Conservation (phyloP, 2,888 invertebrate genomes). For the Cotesia congregata region DNA sequence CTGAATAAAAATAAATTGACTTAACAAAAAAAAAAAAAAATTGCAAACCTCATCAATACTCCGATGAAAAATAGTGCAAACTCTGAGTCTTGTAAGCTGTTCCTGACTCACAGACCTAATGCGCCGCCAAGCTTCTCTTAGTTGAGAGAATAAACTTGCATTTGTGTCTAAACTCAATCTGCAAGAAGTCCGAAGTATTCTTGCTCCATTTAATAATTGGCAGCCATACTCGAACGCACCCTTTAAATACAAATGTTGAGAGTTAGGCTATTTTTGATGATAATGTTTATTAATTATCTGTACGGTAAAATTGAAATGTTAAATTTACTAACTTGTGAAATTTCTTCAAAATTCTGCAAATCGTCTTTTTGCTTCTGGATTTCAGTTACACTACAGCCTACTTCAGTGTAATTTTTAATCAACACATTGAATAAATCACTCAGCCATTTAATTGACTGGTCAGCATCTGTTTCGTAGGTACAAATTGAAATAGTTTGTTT, state of each 20-base stretch:
- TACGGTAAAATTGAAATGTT: neutral
- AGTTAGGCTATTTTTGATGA: constrained; percentile 1
- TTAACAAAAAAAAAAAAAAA: neutral
- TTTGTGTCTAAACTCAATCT: constrained; percentile 76
- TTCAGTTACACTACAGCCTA: constrained; percentile 81
- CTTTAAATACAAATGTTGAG: constrained; percentile 69
- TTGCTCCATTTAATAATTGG: constrained; percentile 82
- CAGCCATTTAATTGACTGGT: constrained; percentile 84
- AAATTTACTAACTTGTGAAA: neutral
- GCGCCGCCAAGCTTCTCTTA: constrained; percentile 79
- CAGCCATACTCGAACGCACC: constrained; percentile 86
- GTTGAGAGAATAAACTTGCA: constrained; percentile 72
- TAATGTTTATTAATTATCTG: neutral
- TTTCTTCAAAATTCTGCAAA: constrained; percentile 82
- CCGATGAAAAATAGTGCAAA: constrained; percentile 82
- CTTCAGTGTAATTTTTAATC: constrained; percentile 78
- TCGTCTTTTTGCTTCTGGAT: constrained; percentile 83
- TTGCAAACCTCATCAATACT: constrained; percentile 70
- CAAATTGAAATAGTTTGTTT: constrained; percentile 84
- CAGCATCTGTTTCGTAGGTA: constrained; percentile 82
- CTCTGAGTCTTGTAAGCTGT: constrained; percentile 81
- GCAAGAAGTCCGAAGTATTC: constrained; percentile 81
- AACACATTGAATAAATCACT: constrained; percentile 82
- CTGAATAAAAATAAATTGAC: too few relatives aligned
- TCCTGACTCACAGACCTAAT: constrained; percentile 81